Conservation (phyloP, 2,888 invertebrate genomes). For the Pogonocherus hispidulus region DNA sequence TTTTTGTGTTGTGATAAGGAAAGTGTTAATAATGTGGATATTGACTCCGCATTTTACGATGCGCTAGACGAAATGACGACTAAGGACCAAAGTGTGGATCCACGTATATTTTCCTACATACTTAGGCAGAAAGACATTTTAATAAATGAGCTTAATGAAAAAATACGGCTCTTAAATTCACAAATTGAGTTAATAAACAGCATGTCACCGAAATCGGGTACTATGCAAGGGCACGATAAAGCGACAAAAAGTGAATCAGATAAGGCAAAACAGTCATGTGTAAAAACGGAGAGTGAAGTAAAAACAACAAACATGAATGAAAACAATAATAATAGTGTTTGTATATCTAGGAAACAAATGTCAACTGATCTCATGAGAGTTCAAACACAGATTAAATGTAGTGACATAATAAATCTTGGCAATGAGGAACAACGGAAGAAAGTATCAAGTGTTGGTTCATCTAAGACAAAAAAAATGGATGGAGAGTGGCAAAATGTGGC, state of each 20-base stretch:
- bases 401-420: neutral
- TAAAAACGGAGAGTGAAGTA: neutral
- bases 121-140: neutral
- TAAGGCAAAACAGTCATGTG: neutral
- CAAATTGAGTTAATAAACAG: neutral
- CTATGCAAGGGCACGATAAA: no score
- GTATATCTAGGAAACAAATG: neutral
- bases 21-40: neutral
- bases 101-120: neutral
- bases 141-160: neutral
- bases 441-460: no score
- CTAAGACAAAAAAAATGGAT: neutral
- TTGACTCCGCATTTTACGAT: neutral
- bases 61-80: neutral
- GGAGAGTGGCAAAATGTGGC: neutral
- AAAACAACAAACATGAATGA: neutral
- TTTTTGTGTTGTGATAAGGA: neutral
- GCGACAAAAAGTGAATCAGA: no score
- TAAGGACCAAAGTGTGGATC: neutral
- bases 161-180: neutral
- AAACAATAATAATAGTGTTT: neutral
- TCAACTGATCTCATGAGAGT: no score
- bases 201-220: no score
- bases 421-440: no score
- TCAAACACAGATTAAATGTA: neutral